phyloP scores from a whole-genome alignment of 2,113 vertebrate species.

The Carlito syrichta region DNA sequence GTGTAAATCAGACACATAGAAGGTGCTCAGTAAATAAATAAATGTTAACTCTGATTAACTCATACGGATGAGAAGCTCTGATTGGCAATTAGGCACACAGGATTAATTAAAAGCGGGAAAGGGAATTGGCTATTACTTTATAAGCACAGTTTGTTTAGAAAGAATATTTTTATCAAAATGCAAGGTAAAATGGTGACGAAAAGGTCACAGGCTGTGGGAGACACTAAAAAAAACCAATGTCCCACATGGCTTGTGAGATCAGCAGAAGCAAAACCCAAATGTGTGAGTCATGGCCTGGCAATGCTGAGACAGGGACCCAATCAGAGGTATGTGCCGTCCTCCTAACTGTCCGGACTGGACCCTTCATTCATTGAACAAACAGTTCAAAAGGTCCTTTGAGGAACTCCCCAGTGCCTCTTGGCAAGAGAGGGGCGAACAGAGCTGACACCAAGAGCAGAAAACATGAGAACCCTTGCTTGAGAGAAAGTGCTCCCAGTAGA shows the following conservation, averaged over 20 bases:
- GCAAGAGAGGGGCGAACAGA: conserved; percentile 29
- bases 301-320: neutral
- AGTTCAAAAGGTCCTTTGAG: conserved; percentile 29
- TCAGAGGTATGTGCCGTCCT: neutral
- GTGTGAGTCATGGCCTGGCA: neutral
- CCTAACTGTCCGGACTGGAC: neutral
- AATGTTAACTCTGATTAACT: conserved; percentile 51
- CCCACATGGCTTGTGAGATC: neutral
- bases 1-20: neutral
- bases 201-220: neutral
- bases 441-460: neutral
- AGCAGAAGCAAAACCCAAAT: neutral
- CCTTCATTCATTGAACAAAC: neutral
- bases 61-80: conserved; percentile 36
- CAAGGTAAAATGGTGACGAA: neutral
- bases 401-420: neutral
- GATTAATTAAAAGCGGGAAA: conserved; percentile 38
- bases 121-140: conserved; percentile 14
- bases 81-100: conserved; percentile 41
- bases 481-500: neutral
- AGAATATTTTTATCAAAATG: neutral
- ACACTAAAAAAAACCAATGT: neutral
- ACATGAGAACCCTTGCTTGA: neutral
- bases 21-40: conserved; percentile 34
- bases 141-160: neutral